Percentiles rank a stretch among this genome's conserved stretches.
Evolutionary conservation across 2,113 vertebrate genomes (phyloP).

Genomic region (Nicator chloris): DNA sequence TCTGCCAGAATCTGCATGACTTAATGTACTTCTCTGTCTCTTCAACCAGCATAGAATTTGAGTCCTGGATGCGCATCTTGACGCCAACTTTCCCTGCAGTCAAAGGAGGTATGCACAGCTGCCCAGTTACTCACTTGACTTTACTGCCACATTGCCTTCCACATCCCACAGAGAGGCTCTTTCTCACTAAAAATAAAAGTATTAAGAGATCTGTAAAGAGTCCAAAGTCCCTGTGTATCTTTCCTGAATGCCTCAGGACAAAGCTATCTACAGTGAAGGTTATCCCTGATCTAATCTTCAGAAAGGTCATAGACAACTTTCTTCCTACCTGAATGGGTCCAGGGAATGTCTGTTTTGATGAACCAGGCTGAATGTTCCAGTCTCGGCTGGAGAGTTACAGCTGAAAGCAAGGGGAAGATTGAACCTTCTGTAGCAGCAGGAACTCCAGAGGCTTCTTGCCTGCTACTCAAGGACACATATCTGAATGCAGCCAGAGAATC

Average conservation of each 20-base stretch:
- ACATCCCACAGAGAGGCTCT: not conserved
- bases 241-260: not conserved
- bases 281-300: not conserved
- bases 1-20: constrained; percentile 38
- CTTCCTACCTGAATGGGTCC: not conserved
- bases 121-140: not conserved
- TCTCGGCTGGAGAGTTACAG: not conserved
- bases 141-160: not conserved
- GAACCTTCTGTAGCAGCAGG: not conserved
- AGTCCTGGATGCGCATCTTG: constrained; percentile 17
- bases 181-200: not conserved
- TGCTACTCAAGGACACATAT: not conserved
- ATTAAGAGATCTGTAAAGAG: not conserved
- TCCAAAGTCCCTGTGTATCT: not conserved
- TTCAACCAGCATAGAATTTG: not conserved
- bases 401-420: not conserved
- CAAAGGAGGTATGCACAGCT: not conserved
- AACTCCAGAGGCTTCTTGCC: not conserved
- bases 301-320: not conserved
- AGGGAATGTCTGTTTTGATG: not conserved
- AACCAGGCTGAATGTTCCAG: not conserved
- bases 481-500: not conserved
- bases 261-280: not conserved
- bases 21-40: constrained; percentile 10
- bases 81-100: not conserved